Evolutionary conservation across 2,797 vertebrate species (phyloP).

Genomic region (Cyclura pinguis): DNA sequence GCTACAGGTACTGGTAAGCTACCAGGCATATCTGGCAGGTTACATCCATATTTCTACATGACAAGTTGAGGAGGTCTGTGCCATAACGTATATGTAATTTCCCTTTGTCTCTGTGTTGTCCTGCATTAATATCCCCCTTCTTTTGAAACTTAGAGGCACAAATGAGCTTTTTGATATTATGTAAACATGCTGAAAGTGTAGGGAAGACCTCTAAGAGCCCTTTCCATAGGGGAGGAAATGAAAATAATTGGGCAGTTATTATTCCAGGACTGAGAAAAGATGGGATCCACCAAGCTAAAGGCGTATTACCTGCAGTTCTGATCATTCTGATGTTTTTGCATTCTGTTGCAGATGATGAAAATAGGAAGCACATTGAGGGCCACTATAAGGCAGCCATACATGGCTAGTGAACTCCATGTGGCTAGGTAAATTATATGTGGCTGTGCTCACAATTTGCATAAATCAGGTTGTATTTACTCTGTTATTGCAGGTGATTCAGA

Average conservation of each 20-base stretch:
- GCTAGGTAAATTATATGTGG: neutral
- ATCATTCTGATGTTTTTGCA: neutral
- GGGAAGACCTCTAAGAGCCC: neutral
- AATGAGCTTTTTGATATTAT: neutral
- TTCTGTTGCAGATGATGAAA: neutral
- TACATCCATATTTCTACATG: neutral
- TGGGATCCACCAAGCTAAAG: neutral
- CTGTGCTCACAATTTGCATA: neutral
- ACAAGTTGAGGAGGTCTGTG: neutral
- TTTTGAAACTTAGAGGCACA: neutral
- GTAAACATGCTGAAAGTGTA: neutral
- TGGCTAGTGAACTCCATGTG: neutral
- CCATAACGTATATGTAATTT: neutral
- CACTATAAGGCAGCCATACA: neutral
- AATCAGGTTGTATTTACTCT: neutral
- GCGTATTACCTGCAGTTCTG: neutral
- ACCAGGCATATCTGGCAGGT: neutral
- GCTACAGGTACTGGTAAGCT: neutral
- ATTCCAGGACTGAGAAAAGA: neutral
- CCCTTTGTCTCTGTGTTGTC: neutral
- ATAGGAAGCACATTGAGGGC: neutral
- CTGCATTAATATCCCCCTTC: neutral
- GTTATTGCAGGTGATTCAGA: neutral
- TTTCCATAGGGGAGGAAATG: neutral
- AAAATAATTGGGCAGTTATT: neutral